Percentiles rank a stretch among this genome's conserved stretches.
phyloP scores from a whole-genome alignment of 2,888 invertebrate genomes.

The Drosophila anomalata region DNA sequence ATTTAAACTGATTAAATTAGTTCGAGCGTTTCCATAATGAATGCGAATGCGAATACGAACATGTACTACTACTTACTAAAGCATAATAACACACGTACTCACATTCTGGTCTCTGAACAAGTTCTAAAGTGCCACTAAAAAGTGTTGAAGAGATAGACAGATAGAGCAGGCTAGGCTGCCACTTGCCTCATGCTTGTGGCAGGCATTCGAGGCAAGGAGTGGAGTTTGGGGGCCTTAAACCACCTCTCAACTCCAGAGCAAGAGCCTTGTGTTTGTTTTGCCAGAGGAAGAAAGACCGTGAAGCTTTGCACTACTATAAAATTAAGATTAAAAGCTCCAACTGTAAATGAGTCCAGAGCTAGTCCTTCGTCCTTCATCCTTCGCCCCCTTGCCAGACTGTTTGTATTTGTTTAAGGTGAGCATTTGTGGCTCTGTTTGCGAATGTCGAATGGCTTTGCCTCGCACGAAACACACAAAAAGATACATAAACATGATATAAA shows the following conservation, averaged over 20 bases:
- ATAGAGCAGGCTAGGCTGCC: constrained; percentile 9
- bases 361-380: constrained; percentile 9
- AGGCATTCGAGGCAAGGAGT: neutral
- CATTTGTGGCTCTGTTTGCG: constrained; percentile 64
- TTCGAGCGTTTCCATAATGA: constrained; percentile 33
- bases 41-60: constrained; percentile 26
- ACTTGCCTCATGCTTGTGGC: neutral
- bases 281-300: constrained; percentile 15
- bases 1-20: constrained; percentile 65
- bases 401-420: constrained; percentile 57
- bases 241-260: constrained; percentile 13
- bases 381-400: neutral
- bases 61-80: constrained; percentile 14
- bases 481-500: constrained; percentile 12
- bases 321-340: constrained; percentile 74
- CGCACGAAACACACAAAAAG: constrained; percentile 27
- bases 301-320: constrained; percentile 63
- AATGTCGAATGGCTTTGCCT: constrained; percentile 65
- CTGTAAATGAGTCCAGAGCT: constrained; percentile 46
- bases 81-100: constrained; percentile 10
- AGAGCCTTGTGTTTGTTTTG: constrained; percentile 21
- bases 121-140: constrained; percentile 54
- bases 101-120: constrained; percentile 33
- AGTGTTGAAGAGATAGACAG: constrained; percentile 46
- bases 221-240: neutral